Conservation (phyloP, 2,888 invertebrate species). For the Gonocerus acuteangulatus region DNA sequence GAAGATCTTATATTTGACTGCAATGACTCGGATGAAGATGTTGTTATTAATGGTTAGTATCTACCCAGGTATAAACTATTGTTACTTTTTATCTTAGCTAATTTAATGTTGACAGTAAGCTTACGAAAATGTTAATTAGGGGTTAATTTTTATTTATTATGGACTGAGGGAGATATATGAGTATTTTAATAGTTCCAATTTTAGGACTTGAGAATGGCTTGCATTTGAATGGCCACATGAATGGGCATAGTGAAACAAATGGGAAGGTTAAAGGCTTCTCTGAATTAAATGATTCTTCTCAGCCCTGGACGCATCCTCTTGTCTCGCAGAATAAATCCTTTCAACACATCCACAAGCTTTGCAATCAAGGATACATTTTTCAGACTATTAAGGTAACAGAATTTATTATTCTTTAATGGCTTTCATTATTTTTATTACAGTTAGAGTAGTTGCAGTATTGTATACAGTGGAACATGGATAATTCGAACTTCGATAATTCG, state of each 20-base stretch:
- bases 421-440: not conserved
- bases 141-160: no score
- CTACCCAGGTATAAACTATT: no score
- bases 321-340: constrained; percentile 29
- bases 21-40: constrained; percentile 36
- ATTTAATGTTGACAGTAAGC: not conserved
- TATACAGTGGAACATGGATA: no score
- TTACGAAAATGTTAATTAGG: no score
- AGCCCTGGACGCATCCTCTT: constrained; percentile 31
- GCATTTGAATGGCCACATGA: constrained; percentile 26
- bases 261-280: constrained; percentile 8
- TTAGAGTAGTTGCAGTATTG: not conserved
- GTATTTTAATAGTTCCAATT: no score
- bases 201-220: constrained; percentile 31
- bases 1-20: constrained; percentile 39
- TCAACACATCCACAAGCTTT: constrained; percentile 33
- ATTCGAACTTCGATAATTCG: no score
- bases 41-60: constrained; percentile 26
- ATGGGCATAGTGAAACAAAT: constrained; percentile 43
- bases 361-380: constrained; percentile 34
- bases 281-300: constrained; percentile 16
- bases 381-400: no score
- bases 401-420: constrained; percentile 30
- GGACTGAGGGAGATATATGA: no score
- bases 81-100: not conserved